phyloP scores from a whole-genome alignment of 2,888 invertebrate species.

The Macaria notata region DNA sequence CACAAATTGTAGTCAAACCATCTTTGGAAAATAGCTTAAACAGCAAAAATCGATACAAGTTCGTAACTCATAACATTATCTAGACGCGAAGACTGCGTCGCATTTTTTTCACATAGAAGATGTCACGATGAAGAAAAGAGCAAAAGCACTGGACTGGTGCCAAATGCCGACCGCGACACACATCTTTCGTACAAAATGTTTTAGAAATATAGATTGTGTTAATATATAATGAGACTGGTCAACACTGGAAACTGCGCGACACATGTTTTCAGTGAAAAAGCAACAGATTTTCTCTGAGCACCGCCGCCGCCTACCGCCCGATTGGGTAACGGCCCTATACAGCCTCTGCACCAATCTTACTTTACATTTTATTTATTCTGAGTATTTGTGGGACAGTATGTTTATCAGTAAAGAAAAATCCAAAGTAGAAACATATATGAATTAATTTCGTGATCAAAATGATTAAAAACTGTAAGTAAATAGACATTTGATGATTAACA shows the following conservation, averaged over 20 bases:
- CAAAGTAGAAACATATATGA: too few relatives aligned
- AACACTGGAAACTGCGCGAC: slow-evolving; percentile 29
- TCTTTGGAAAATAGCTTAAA: slow-evolving; percentile 1
- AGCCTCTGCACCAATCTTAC: background rate
- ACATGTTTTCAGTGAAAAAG: slow-evolving; percentile 33
- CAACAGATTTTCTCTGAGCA: slow-evolving; percentile 31
- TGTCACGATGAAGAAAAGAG: slow-evolving; percentile 72
- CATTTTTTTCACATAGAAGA: slow-evolving; percentile 61
- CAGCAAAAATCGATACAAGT: slow-evolving; percentile 23
- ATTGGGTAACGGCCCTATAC: slow-evolving; percentile 1
- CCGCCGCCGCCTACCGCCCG: slow-evolving; percentile 8
- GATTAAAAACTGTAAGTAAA: too few relatives aligned
- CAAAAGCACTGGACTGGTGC: slow-evolving; percentile 72
- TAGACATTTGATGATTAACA: too few relatives aligned
- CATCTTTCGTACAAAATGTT: slow-evolving; percentile 71
- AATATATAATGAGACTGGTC: slow-evolving; percentile 30
- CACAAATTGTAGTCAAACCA: too few relatives aligned
- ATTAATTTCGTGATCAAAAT: too few relatives aligned
- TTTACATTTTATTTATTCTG: too few relatives aligned
- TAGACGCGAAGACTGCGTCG: slow-evolving; percentile 49
- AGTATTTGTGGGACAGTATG: too few relatives aligned
- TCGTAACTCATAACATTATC: slow-evolving; percentile 39
- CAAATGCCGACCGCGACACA: slow-evolving; percentile 70
- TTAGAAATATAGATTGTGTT: slow-evolving; percentile 59
- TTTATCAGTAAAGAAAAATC: too few relatives aligned